These are phyloP conservation scores for Stratiomys singularior DNA, from an alignment of 2,888 invertebrate genomes.

Conservation along the genomic window DNA sequence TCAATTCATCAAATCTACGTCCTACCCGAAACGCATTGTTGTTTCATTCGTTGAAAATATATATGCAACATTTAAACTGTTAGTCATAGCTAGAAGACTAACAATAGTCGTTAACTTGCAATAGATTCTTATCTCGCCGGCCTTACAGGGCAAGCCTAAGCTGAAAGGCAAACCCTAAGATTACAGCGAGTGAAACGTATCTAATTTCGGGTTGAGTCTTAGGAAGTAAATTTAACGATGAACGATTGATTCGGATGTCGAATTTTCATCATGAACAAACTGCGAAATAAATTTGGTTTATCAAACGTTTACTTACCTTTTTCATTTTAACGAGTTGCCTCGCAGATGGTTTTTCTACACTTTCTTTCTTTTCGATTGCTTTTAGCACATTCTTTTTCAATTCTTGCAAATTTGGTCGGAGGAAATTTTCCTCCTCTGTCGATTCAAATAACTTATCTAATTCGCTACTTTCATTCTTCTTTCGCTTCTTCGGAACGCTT, in stretches of 20 bases:
- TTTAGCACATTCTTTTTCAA: conserved; percentile 72
- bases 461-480: conserved; percentile 40
- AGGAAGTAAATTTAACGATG: conserved; percentile 55
- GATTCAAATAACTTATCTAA: conserved; percentile 54
- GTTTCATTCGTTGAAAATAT: conserved; percentile 53
- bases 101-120: conserved; percentile 58
- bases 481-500: conserved; percentile 3
- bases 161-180: conserved; percentile 61
- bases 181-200: conserved; percentile 63
- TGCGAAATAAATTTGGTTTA: neutral
- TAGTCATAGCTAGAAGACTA: conserved; percentile 40
- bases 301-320: conserved; percentile 59
- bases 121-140: conserved; percentile 60
- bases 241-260: conserved; percentile 62
- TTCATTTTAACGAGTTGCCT: conserved; percentile 67
- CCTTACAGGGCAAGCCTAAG: conserved; percentile 62
- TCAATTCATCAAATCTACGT: conserved; percentile 44
- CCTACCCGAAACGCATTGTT: conserved; percentile 44
- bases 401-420: conserved; percentile 55
- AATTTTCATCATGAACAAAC: conserved; percentile 60
- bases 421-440: neutral
- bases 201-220: conserved; percentile 56
- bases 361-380: conserved; percentile 72
- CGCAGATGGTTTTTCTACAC: conserved; percentile 59
- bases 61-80: conserved; percentile 57